Conservation (phyloP, 2,113 vertebrate genomes). For the Calyptommatus sinebrachiatus region DNA sequence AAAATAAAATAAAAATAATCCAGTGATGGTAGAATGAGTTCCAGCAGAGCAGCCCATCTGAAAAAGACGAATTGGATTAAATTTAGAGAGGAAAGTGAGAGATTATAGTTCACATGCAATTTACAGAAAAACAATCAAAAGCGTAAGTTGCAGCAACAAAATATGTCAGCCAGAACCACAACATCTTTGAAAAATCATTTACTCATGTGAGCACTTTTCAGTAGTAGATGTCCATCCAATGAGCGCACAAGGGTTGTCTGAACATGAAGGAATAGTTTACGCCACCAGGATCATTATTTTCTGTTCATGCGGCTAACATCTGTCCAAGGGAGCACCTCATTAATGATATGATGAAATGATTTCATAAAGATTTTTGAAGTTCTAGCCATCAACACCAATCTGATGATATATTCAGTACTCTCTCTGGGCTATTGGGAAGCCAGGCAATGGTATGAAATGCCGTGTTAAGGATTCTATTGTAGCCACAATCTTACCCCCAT, state of each 20-base stretch:
- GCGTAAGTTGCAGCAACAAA: constrained; percentile 62
- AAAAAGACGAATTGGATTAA: constrained; percentile 45
- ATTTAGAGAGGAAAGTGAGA: constrained; percentile 56
- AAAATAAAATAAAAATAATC: too few relatives aligned
- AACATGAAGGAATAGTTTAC: constrained; percentile 49
- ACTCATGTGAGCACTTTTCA: constrained; percentile 43
- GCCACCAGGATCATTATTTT: constrained; percentile 41
- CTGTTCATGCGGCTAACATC: constrained; percentile 42
- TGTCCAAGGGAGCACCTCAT: constrained; percentile 40
- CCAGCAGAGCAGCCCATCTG: constrained; percentile 23
- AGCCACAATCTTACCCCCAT: constrained; percentile 21
- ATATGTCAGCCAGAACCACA: constrained; percentile 59
- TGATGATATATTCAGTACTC: constrained; percentile 63
- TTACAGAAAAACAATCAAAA: constrained; percentile 65
- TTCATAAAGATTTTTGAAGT: constrained; percentile 50
- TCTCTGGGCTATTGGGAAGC: constrained; percentile 28
- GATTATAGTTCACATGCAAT: constrained; percentile 64
- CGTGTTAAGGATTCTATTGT: constrained; percentile 26
- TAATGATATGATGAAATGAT: constrained; percentile 58
- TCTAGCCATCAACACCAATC: constrained; percentile 49
- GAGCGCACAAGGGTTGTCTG: constrained; percentile 17
- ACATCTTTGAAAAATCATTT: constrained; percentile 65
- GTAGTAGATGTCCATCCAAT: constrained; percentile 53
- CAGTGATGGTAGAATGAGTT: constrained; percentile 45
- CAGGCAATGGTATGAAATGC: constrained; percentile 48